These are phyloP conservation scores for Megathymus violae DNA, from an alignment of 1,140 invertebrate species.

Conservation along the genomic window DNA sequence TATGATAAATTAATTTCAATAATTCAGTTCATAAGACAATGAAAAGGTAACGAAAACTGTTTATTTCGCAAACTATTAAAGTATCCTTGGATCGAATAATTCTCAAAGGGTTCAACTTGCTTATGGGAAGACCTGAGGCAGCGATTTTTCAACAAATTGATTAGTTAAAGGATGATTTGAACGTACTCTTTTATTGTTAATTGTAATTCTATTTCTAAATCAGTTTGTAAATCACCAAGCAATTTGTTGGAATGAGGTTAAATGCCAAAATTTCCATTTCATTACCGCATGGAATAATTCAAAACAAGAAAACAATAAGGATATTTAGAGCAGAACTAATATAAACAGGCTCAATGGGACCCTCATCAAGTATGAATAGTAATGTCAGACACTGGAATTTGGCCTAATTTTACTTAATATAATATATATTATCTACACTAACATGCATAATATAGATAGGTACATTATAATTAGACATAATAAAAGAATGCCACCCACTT, in stretches of 20 bases:
- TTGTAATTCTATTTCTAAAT: background rate
- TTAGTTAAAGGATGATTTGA: too few relatives aligned
- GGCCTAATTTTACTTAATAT: slow-evolving; percentile 19
- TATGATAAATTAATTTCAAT: too few relatives aligned
- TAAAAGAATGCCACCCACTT: slow-evolving; percentile 39
- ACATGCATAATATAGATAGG: background rate
- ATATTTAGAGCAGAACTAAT: slow-evolving; percentile 33
- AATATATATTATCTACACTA: background rate
- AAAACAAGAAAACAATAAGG: slow-evolving; percentile 21
- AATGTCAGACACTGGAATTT: slow-evolving; percentile 22
- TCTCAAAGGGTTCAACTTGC: too few relatives aligned
- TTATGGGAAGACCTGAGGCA: too few relatives aligned
- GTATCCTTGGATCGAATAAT: too few relatives aligned
- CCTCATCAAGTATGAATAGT: slow-evolving; percentile 27
- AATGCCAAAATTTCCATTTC: background rate
- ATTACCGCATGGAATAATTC: background rate
- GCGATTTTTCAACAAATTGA: too few relatives aligned
- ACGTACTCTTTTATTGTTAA: too few relatives aligned
- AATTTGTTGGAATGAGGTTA: background rate
- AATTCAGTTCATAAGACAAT: too few relatives aligned
- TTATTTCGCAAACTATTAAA: too few relatives aligned
- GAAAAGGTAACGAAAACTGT: too few relatives aligned
- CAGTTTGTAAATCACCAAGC: background rate
- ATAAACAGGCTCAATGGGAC: slow-evolving; percentile 35
- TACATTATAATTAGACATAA: background rate